phyloP scores from a whole-genome alignment of 30 jellyfish, hydroid and myxozoan species.

The Cassiopea andromeda region DNA sequence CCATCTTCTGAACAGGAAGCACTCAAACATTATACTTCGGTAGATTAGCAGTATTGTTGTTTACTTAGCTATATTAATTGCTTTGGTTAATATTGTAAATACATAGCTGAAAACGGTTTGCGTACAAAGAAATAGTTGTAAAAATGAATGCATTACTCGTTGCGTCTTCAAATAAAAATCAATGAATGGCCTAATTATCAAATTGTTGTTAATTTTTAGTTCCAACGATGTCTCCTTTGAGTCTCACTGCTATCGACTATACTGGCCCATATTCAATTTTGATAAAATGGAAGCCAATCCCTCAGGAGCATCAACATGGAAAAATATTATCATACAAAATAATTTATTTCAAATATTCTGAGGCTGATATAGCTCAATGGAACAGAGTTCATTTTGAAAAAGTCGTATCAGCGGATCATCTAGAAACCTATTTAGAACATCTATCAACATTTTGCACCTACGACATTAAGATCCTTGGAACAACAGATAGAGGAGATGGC shows the following conservation, averaged over 20 bases:
- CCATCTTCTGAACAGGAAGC: too few species aligned
- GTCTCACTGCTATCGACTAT: conserved; percentile 32
- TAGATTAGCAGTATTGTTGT: too few species aligned
- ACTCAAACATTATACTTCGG: too few species aligned
- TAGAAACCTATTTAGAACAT: conserved; percentile 26
- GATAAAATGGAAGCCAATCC: conserved; percentile 54
- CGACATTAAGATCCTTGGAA: conserved; percentile 35
- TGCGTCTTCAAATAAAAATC: too few species aligned
- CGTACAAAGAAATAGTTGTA: too few species aligned
- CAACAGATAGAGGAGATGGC: conserved; percentile 46
- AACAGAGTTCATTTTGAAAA: background rate
- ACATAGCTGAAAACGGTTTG: too few species aligned
- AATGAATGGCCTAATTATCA: too few species aligned
- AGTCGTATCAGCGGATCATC: conserved; percentile 9
- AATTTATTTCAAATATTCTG: conserved; percentile 13
- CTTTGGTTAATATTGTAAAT: too few species aligned
- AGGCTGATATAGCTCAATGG: conserved; percentile 25
- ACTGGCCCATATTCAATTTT: conserved; percentile 66
- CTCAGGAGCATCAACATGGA: conserved; percentile 48
- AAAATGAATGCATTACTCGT: too few species aligned
- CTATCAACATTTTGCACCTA: conserved; percentile 55
- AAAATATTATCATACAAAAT: conserved; percentile 35
- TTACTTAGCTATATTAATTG: too few species aligned
- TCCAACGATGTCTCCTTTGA: conserved; percentile 62
- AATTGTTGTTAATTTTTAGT: conserved; percentile 14